phyloP scores from a whole-genome alignment of 2,888 invertebrate species.

The Malthinus seriepunctatus region DNA sequence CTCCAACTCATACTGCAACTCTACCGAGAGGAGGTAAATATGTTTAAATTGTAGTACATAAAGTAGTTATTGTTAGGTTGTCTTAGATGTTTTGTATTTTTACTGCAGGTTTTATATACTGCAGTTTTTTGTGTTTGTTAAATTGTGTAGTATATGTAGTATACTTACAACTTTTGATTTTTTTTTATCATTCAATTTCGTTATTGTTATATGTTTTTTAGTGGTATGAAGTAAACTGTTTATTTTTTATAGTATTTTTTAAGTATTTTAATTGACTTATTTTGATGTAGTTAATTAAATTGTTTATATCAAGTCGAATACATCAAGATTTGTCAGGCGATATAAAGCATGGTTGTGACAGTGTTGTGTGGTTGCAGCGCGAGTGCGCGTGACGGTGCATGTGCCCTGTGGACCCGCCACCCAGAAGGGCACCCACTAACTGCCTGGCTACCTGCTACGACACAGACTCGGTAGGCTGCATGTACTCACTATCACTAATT shows the following conservation, averaged over 20 bases:
- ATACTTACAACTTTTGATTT: constrained; percentile 31
- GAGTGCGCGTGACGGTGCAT: constrained; percentile 90
- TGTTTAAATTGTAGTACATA: constrained; percentile 33
- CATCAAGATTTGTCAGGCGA: constrained; percentile 43
- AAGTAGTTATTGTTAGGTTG: constrained; percentile 28
- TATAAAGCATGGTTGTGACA: constrained; percentile 51
- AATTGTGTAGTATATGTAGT: constrained; percentile 17
- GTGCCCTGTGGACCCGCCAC: constrained; percentile 64
- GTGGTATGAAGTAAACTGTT: constrained; percentile 29
- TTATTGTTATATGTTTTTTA: constrained; percentile 23
- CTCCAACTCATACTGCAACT: constrained; percentile 57
- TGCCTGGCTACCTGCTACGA: constrained; percentile 51
- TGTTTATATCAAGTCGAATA: constrained; percentile 23
- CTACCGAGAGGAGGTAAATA: constrained; percentile 75
- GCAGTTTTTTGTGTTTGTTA: constrained; percentile 26
- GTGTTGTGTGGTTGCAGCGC: constrained; percentile 76
- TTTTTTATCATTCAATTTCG: constrained; percentile 17
- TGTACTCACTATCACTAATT: constrained; percentile 42
- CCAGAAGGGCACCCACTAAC: constrained; percentile 54
- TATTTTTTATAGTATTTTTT: constrained; percentile 25
- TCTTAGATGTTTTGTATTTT: constrained; percentile 17
- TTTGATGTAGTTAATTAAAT: constrained; percentile 34
- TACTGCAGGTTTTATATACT: constrained; percentile 16
- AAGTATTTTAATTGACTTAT: constrained; percentile 32
- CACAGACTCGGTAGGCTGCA: constrained; percentile 54